Evolutionary conservation across 2,113 vertebrate genomes (phyloP), one percentile per base, ranked within the genome.

Genomic region (Perca flavescens): DNA sequence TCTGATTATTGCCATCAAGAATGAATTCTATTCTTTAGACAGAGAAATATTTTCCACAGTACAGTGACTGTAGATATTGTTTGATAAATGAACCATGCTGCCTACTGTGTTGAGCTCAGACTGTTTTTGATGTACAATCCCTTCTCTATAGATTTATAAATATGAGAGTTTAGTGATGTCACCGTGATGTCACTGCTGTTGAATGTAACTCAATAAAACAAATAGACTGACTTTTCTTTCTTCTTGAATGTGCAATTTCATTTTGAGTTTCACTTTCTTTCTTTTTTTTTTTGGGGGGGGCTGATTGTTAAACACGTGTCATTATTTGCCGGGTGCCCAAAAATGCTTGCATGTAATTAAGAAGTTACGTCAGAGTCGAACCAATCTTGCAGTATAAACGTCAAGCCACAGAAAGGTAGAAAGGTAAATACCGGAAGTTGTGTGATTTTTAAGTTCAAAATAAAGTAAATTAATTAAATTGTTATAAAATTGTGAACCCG

Each of bases 191-290:
- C 15, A 56, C 19, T 61, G 36, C 21, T 74, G 34, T 50, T 68
- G 47, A 50, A 77, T 81, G 25, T 2, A 62, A 52, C 19, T 28
- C 40, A 84, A 81, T 86, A 89, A 43, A 91, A 87, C 6, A 72
- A 62, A 77, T 1, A 54, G 3, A 2, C 10, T 16, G 13, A 61
- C 6, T 68, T 28, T 31, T 22, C 1, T 73, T 63, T 34, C 1
- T 40, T 53, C 3, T 57, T 47, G 46, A 63, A 71, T 25, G 19
- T 69, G 4, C 17, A 31, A 0, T 19, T 12, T 54, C 8, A 36
- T 40, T 15, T 1, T 25, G 21, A 72, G n/a, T 75, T 21, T 60
- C 3, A 14, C 43, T 78, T 43, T 17, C 19, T 61, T 40, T 19
- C 3, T 9, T 9, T n/a, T 54, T n/a, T 54, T 50, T 50, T 54